Evolutionary conservation across 2,888 invertebrate genomes (phyloP).

Genomic region (Eugnorisma glareosa): DNA sequence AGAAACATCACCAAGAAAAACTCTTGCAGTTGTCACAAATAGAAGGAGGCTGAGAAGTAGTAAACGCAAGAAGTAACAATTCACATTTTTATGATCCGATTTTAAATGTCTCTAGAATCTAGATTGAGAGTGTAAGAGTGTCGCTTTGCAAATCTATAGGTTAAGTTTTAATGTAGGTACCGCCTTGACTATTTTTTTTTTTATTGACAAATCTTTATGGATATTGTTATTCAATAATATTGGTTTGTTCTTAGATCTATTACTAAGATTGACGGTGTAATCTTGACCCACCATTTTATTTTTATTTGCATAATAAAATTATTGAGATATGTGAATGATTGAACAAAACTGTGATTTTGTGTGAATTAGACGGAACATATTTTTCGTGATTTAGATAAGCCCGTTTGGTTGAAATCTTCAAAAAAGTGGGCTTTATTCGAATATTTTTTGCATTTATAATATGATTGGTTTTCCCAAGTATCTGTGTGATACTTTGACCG

Average conservation of each 20-base stretch:
- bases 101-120: slow-evolving; percentile 27
- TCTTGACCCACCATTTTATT: slow-evolving; percentile 59
- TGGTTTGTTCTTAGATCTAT: slow-evolving; percentile 34
- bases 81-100: slow-evolving; percentile 7
- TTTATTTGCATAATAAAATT: slow-evolving; percentile 34
- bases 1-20: slow-evolving; percentile 75
- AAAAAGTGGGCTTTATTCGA: slow-evolving; percentile 51
- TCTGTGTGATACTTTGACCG: slow-evolving; percentile 49
- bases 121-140: slow-evolving; percentile 43
- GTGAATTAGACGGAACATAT: slow-evolving; percentile 47
- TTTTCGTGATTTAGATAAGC: slow-evolving; percentile 39
- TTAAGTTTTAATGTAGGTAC: slow-evolving; percentile 64
- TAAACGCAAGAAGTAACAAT: slow-evolving; percentile 74
- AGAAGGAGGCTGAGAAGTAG: slow-evolving; percentile 82
- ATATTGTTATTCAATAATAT: slow-evolving; percentile 40
- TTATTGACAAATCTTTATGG: slow-evolving; percentile 32
- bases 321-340: slow-evolving; percentile 55
- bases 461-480: slow-evolving; percentile 45
- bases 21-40: slow-evolving; percentile 71
- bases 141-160: slow-evolving; percentile 61
- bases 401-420: slow-evolving; percentile 27
- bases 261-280: slow-evolving; percentile 53
- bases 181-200: slow-evolving; percentile 55
- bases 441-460: slow-evolving; percentile 65
- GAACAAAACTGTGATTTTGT: slow-evolving; percentile 68